Base-by-base conservation (phyloP, 2,888 invertebrate genomes). In the Eristalinus aeneus region DNA sequence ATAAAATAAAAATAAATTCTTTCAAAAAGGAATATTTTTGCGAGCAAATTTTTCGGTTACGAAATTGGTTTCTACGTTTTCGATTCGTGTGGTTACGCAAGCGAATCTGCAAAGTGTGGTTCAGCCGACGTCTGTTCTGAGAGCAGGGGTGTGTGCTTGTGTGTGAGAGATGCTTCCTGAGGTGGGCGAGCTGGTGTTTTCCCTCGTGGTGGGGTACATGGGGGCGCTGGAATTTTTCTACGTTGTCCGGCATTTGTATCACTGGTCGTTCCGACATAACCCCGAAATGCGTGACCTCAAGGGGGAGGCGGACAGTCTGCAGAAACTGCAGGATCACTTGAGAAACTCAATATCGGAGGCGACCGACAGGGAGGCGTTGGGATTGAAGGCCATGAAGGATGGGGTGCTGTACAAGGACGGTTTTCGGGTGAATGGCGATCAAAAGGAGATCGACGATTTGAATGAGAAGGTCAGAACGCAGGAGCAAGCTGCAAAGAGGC, bases 161-260 rank as follows among this genome's bases (percentile, higher is more conserved):
- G 89, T 89, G 87, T 89, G 89, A 58, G 90, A 91, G 81, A 88
- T 91, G 89, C 84, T 91, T 53, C 86, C 90, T 88, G 92, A 90
- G 90, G 95, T 97, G 95, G 97, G 97, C 90, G 94, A 96, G 89
- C 92, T 97, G 89, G 92, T 97, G 81, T 93, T 97, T 88, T 96
- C 97, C 68, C 93, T 96, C 89, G 93, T 97, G 87, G 94, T 97
- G 77, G 94, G 95, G 87, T 96, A 96, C 92, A 95, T 96, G 88
- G 97, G 97, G 85, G 94, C 95, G 32, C 90, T 95, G 89, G 97
- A 97, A 91, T 90, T 92, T 22, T 89, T 91, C 1, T 92, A 90
- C 86, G 92, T 92, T 31, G 90, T 91, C 16, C 90, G 90, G 8
- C 92, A 92, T 81, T 88, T 92, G 0, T 92, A 91, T 74, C 92